Base-by-base conservation (phyloP, 2,888 invertebrate genomes). In the Zootermopsis nevadensis region DNA sequence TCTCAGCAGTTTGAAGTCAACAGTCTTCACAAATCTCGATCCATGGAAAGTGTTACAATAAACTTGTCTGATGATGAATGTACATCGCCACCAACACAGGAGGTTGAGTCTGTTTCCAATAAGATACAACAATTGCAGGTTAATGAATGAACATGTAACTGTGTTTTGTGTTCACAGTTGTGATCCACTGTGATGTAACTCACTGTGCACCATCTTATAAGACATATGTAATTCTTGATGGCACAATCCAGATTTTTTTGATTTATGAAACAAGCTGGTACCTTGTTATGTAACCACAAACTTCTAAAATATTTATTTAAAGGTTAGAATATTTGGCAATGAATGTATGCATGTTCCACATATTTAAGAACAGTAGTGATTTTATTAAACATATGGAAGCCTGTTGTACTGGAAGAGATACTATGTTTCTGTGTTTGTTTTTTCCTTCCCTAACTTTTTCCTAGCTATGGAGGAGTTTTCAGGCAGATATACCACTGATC, bases 21-120 rank as follows among this genome's bases (percentile, higher is more conserved):
- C 31, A 66, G 27, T 67, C 55, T 82, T 15, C 69, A 93, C 88
- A 91, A 93, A 85, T 92, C 93, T 84, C 93, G 93, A 87, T 93
- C 93, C 0, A 89, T 93, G 67, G 93, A 93, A 87, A 93, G 92
- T 88, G 91, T 93, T 38, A 82, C 89, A 87, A 86, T 91, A 15
- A 38, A 53, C 60, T 38, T 66, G 15, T 83, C 83, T 15, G 89
- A 93, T 83, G 87, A 90, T n/a, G 86, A 87, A 53, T 87, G 86
- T 82, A 87, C 86, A 19, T 88, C 88, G 24, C 85, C 91, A 84
- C 88, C 88, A 77, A 90, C 91, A 6, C 92, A 91, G 8, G 93
- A 93, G 86, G 90, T 93, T 89, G 93, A 93, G 86, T 91, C 92
- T 87, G 92, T 93, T 76, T 93, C 93, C 19, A 92, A 91, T 85